Evolutionary conservation across 1,140 invertebrate genomes (phyloP).

Genomic region (Antheraea mylitta): DNA sequence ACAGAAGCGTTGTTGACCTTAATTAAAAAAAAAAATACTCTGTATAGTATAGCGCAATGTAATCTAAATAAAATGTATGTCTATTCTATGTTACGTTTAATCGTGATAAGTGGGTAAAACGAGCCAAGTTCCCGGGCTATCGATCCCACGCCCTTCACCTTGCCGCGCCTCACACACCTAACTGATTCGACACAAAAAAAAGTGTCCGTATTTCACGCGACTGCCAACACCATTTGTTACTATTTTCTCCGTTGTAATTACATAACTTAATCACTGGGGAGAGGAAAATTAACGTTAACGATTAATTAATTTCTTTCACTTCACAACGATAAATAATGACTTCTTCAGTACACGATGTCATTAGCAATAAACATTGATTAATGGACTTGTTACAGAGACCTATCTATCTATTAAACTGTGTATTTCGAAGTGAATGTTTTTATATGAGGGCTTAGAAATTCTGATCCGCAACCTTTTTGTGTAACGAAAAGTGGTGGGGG

Average conservation of each 20-base stretch:
- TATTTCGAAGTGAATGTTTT: too few relatives aligned
- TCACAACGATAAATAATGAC: neutral
- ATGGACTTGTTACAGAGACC: neutral
- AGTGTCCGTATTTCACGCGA: neutral
- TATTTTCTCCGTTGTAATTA: constrained; percentile 4
- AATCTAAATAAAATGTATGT: neutral
- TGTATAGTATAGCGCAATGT: neutral
- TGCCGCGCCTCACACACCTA: constrained; percentile 14
- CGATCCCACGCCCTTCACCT: constrained; percentile 23
- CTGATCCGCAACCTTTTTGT: too few relatives aligned
- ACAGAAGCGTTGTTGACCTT: neutral
- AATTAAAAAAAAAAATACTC: neutral
- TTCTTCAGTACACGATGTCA: neutral
- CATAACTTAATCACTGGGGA: neutral
- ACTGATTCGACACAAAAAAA: constrained; percentile 3
- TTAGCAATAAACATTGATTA: neutral
- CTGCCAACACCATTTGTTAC: neutral
- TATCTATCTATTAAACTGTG: too few relatives aligned
- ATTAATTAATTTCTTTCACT: neutral
- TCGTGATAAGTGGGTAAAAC: constrained; percentile 5
- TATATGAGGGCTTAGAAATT: too few relatives aligned
- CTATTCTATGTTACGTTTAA: neutral
- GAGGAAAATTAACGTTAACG: neutral
- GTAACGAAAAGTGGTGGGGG: too few relatives aligned
- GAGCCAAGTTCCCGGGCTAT: constrained; percentile 13